Evolutionary conservation across 2,888 invertebrate genomes (phyloP).

Genomic region (Lacanobia oleracea): DNA sequence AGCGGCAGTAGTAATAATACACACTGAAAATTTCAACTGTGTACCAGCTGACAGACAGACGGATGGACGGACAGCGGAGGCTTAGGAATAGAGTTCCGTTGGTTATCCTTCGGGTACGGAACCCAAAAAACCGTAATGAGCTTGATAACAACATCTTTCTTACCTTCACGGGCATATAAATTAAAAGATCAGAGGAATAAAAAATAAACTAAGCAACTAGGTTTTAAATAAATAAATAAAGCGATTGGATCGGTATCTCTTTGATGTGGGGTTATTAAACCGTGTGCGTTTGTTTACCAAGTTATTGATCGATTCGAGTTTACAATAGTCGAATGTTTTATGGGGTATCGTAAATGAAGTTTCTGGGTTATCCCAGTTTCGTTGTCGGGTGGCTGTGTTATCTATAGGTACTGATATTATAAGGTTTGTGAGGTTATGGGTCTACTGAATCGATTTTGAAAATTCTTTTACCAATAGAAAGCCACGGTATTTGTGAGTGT

Average conservation of each 20-base stretch:
- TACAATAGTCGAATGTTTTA: constrained; percentile 51
- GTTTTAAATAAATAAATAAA: constrained; percentile 71
- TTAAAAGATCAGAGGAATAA: constrained; percentile 70
- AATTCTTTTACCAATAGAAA: too few relatives aligned
- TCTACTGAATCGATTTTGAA: too few relatives aligned
- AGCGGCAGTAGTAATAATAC: too few relatives aligned
- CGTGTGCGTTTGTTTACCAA: constrained; percentile 49
- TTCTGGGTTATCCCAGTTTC: constrained; percentile 19
- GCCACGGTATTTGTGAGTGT: too few relatives aligned
- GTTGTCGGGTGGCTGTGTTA: not conserved
- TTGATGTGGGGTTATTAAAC: constrained; percentile 76
- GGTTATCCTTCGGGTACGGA: too few relatives aligned
- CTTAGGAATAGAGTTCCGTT: too few relatives aligned
- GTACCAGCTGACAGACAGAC: too few relatives aligned
- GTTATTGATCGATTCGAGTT: constrained; percentile 61
- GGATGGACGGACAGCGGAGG: too few relatives aligned
- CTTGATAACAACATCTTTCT: constrained; percentile 44
- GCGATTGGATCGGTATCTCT: constrained; percentile 59
- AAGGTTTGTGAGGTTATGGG: too few relatives aligned
- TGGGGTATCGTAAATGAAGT: constrained; percentile 43
- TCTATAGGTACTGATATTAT: too few relatives aligned
- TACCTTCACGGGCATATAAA: constrained; percentile 62
- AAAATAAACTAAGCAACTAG: constrained; percentile 51
- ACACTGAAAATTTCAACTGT: too few relatives aligned
- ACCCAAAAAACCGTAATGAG: constrained; percentile 4